Percentiles rank a stretch among this genome's conserved stretches.
phyloP scores from a whole-genome alignment of 2,888 invertebrate genomes.

The Gerris lacustris region DNA sequence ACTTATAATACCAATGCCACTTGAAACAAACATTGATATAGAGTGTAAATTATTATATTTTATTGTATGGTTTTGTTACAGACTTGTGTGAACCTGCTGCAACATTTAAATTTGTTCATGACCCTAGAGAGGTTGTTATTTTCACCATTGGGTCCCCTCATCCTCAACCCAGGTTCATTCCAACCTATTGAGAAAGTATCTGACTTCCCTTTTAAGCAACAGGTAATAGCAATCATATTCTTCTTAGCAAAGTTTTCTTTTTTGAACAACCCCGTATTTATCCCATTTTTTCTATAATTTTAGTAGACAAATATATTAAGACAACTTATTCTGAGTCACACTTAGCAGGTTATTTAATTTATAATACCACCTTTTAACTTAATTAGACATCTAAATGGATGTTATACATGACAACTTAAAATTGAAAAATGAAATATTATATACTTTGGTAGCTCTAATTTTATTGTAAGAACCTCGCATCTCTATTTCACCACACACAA shows the following conservation, averaged over 20 bases:
- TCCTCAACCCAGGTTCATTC: background rate
- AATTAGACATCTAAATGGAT: no score
- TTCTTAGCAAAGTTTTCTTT: background rate
- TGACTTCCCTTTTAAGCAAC: background rate
- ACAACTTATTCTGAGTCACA: no score
- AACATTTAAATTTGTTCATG: background rate
- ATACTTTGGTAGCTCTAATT: no score
- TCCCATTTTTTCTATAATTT: no score
- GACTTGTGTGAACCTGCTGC: background rate
- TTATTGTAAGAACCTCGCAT: no score
- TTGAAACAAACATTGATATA: background rate
- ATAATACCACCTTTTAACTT: no score
- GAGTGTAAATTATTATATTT: conserved; percentile 5
- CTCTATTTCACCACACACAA: no score
- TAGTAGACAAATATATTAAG: no score
- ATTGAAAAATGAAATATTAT: no score
- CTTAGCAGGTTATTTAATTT: no score
- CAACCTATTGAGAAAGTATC: background rate
- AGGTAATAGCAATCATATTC: background rate
- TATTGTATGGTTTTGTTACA: background rate
- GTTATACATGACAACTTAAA: no score
- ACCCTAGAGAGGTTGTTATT: background rate
- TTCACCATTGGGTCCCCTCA: background rate
- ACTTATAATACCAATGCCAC: no score
- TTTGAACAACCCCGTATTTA: conserved; percentile 18